Percentiles rank a stretch among this genome's conserved stretches.
phyloP scores from a whole-genome alignment of 2,888 invertebrate species.

The Neoitamus cyanurus region DNA sequence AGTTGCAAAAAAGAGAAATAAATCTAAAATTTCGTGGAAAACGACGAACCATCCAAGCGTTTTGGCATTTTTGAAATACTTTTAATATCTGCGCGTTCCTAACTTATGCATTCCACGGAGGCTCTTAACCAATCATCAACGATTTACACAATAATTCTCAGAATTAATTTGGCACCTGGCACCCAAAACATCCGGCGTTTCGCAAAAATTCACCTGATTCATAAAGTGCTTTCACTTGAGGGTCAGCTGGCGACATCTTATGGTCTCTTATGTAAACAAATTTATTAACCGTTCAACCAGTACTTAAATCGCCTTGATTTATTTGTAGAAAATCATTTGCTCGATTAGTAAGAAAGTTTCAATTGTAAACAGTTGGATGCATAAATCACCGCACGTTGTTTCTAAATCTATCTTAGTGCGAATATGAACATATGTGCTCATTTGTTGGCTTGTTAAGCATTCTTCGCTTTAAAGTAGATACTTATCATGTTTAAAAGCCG shows the following conservation, averaged over 20 bases:
- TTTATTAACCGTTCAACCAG: background rate
- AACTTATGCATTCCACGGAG: background rate
- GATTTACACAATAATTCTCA: background rate
- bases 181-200: slow-evolving; percentile 13
- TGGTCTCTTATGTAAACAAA: background rate
- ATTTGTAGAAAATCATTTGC: background rate
- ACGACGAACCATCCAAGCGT: background rate
- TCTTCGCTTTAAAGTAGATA: too few relatives aligned
- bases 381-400: background rate
- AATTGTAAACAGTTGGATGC: background rate
- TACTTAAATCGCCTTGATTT: background rate
- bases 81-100: background rate
- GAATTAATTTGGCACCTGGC: slow-evolving; percentile 17
- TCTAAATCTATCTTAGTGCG: background rate
- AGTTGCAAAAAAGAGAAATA: background rate
- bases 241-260: background rate
- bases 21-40: background rate
- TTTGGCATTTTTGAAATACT: background rate
- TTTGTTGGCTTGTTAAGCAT: too few relatives aligned
- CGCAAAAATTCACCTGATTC: background rate
- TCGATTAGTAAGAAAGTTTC: background rate
- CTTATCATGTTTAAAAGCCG: too few relatives aligned
- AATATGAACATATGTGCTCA: too few relatives aligned
- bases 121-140: background rate
- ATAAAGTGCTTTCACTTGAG: background rate